These are phyloP conservation scores for Drosophila recens DNA, from an alignment of 2,888 invertebrate genomes.

Conservation along the genomic window DNA sequence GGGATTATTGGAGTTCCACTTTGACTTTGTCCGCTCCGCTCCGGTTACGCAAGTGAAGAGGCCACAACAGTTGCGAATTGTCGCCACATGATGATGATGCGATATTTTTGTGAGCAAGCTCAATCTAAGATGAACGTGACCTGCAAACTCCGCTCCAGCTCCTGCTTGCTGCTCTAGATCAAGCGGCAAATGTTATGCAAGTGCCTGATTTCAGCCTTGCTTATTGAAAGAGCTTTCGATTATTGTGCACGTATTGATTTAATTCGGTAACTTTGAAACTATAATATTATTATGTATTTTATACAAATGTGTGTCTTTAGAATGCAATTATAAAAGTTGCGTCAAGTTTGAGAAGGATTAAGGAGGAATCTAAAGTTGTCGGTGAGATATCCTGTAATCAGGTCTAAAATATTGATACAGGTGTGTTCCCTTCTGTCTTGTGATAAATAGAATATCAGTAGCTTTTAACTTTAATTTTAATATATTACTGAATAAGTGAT, in stretches of 20 bases:
- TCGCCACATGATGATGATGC: conserved; percentile 44
- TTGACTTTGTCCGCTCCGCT: conserved; percentile 10
- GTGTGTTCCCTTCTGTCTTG: too few species aligned
- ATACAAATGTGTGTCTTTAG: background rate
- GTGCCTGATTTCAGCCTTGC: background rate
- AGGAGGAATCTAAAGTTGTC: background rate
- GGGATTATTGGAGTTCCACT: conserved; percentile 58
- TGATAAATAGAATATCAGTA: too few species aligned
- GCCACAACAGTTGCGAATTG: conserved; percentile 25
- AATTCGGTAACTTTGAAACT: background rate
- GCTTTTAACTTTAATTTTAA: background rate
- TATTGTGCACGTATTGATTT: conserved; percentile 2
- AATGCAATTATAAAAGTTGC: conserved; percentile 1
- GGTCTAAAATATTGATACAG: background rate
- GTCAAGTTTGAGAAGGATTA: background rate
- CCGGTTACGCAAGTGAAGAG: conserved; percentile 45
- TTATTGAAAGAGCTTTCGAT: conserved; percentile 3
- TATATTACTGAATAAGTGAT: background rate
- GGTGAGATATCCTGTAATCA: background rate
- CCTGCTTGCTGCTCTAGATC: conserved; percentile 31
- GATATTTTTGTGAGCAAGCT: conserved; percentile 42
- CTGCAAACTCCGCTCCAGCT: conserved; percentile 14
- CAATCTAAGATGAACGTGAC: conserved; percentile 35
- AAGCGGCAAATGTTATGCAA: conserved; percentile 38
- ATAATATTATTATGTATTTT: background rate